A percentile compares a stretch with the other conserved stretches of the same genome.
These are phyloP conservation scores for Epizoanthus stellaris DNA, from an alignment of 92 coral and sea anemone species.

Conservation along the genomic window DNA sequence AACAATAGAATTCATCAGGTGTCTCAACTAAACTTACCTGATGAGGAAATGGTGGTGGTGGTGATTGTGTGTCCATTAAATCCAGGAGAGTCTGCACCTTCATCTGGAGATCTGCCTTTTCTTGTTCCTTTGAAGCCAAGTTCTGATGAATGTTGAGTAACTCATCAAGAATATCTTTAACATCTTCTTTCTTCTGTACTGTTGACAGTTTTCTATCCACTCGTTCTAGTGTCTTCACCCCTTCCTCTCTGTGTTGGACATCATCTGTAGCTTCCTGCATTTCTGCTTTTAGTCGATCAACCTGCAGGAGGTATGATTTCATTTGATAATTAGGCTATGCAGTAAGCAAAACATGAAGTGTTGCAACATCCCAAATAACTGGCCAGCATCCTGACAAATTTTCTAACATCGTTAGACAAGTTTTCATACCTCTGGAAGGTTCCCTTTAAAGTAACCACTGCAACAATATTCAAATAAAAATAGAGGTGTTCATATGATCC, in stretches of 20 bases:
- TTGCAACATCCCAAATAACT: too few relatives aligned
- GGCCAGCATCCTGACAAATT: too few relatives aligned
- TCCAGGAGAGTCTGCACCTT: slow-evolving; percentile 52
- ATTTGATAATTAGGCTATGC: not conserved
- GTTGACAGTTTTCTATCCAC: slow-evolving; percentile 83
- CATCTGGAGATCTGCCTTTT: slow-evolving; percentile 60
- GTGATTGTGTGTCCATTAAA: slow-evolving; percentile 48
- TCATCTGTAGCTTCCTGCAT: slow-evolving; percentile 88
- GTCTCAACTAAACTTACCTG: slow-evolving; percentile 1
- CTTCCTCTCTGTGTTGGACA: slow-evolving; percentile 76
- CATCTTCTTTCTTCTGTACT: slow-evolving; percentile 57
- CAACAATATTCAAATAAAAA: too few relatives aligned
- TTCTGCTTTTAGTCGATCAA: slow-evolving; percentile 83
- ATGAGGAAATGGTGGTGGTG: slow-evolving; percentile 44
- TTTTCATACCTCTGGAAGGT: too few relatives aligned
- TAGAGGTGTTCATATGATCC: too few relatives aligned
- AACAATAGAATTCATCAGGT: not conserved
- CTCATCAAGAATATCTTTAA: slow-evolving; percentile 71
- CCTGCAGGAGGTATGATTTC: slow-evolving; percentile 53
- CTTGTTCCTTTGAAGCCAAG: slow-evolving; percentile 74
- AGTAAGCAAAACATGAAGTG: too few relatives aligned
- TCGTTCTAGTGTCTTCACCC: slow-evolving; percentile 74
- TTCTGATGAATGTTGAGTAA: slow-evolving; percentile 63
- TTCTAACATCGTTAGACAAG: too few relatives aligned
- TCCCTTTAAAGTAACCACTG: too few relatives aligned